phyloP scores from a whole-genome alignment of 23 tunicate genomes.

The Ciona savignyi region DNA sequence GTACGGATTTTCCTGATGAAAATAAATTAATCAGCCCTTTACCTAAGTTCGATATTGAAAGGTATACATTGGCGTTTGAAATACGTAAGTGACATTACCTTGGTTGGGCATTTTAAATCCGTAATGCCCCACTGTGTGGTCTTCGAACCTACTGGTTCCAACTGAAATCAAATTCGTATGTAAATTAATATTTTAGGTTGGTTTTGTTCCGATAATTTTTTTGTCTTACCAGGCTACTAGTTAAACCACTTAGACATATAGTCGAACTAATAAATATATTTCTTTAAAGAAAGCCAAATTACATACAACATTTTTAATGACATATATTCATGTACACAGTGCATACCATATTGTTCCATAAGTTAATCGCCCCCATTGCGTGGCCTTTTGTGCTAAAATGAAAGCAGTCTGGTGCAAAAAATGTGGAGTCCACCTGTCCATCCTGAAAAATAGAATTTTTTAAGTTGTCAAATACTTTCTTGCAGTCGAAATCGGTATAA shows the following conservation, averaged over 20 bases:
- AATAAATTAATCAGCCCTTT: too few relatives aligned
- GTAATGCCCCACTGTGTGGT: slow-evolving; percentile 63
- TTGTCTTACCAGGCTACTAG: too few relatives aligned
- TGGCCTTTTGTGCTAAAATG: slow-evolving; percentile 88
- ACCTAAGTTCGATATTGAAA: too few relatives aligned
- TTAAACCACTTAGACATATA: too few relatives aligned
- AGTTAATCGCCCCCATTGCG: slow-evolving; percentile 81
- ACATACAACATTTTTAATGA: neutral
- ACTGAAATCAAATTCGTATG: too few relatives aligned
- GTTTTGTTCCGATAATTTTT: too few relatives aligned
- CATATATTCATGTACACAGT: neutral
- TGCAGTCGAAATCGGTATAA: too few relatives aligned
- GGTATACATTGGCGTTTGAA: too few relatives aligned
- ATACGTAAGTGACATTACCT: slow-evolving; percentile 34
- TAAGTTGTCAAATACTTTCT: neutral
- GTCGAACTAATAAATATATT: too few relatives aligned
- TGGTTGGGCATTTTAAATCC: slow-evolving; percentile 68
- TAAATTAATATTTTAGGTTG: too few relatives aligned
- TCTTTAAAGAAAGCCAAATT: too few relatives aligned
- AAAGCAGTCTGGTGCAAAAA: slow-evolving; percentile 92
- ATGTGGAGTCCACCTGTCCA: slow-evolving; percentile 83
- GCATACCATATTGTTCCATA: slow-evolving; percentile 97
- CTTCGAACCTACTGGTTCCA: slow-evolving; percentile 87
- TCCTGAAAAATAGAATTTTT: slow-evolving; percentile 20
- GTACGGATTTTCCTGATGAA: slow-evolving; percentile 38